phyloP scores from a whole-genome alignment of 2,797 vertebrate species.

The Caiman crocodilus region DNA sequence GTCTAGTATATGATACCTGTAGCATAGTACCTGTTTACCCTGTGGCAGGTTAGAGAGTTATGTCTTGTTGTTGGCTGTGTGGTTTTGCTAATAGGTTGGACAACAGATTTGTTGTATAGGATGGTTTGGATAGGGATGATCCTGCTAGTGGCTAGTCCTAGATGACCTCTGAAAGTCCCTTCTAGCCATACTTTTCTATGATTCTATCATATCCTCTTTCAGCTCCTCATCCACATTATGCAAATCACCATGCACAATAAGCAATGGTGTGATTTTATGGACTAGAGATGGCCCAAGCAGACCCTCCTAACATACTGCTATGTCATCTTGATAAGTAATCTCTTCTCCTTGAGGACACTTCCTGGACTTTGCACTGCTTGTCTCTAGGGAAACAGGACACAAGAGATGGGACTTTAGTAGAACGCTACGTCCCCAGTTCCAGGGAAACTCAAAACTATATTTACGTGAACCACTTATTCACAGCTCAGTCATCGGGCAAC shows the following conservation, averaged over 20 bases:
- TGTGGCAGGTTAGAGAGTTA: neutral
- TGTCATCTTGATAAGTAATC: neutral
- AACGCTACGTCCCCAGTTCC: too few species aligned
- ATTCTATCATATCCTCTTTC: accelerated
- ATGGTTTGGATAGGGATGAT: too few species aligned
- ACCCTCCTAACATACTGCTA: neutral
- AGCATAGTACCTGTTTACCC: neutral
- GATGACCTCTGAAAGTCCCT: too few species aligned
- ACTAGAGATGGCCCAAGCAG: neutral
- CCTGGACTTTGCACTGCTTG: too few species aligned
- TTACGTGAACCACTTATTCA: neutral
- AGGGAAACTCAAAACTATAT: neutral
- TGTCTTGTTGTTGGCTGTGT: too few species aligned
- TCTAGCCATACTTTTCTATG: accelerated
- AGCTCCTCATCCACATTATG: neutral
- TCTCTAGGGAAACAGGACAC: too few species aligned
- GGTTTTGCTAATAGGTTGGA: too few species aligned
- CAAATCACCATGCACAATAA: neutral
- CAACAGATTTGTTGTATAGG: too few species aligned
- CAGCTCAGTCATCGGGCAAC: neutral
- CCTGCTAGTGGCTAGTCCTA: too few species aligned
- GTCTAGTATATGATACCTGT: neutral
- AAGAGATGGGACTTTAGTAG: too few species aligned
- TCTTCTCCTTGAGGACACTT: neutral
- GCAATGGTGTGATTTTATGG: neutral